Evolutionary conservation across 1,140 invertebrate genomes (phyloP).

Genomic region (Lordiphosa clarofinis): DNA sequence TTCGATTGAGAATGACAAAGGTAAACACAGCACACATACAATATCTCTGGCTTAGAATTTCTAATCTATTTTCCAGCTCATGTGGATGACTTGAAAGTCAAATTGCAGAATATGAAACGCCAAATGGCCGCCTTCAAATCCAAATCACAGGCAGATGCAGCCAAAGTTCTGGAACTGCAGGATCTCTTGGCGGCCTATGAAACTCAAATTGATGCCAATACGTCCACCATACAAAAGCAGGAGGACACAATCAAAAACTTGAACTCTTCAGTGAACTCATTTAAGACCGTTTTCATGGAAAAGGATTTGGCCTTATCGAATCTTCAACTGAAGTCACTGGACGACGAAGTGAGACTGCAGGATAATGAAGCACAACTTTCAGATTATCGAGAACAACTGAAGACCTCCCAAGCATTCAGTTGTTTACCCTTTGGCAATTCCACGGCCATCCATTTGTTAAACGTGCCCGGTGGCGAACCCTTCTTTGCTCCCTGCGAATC

Average conservation of each 20-base stretch:
- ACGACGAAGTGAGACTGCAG: not conserved
- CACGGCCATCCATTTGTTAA: conserved; percentile 4
- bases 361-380: not conserved
- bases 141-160: conserved; percentile 2
- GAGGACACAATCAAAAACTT: not conserved
- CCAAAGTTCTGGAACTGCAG: not conserved
- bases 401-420: conserved; percentile 2
- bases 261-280: conserved; percentile 1
- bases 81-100: not conserved
- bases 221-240: not conserved
- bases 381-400: not conserved
- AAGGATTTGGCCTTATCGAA: conserved; percentile 2
- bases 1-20: no score
- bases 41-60: not conserved
- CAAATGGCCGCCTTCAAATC: conserved; percentile 7
- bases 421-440: conserved; percentile 10
- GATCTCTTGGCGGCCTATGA: conserved; percentile 6
- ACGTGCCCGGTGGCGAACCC: conserved; percentile 9
- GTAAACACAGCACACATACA: no score
- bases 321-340: not conserved
- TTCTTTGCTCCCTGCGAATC: conserved; percentile 16
- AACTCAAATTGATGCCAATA: conserved; percentile 5
- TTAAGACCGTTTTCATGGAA: not conserved
- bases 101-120: conserved; percentile 2
- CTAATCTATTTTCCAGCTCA: not conserved